phyloP scores from a whole-genome alignment of 2,113 vertebrate genomes.

The Clupea harengus region DNA sequence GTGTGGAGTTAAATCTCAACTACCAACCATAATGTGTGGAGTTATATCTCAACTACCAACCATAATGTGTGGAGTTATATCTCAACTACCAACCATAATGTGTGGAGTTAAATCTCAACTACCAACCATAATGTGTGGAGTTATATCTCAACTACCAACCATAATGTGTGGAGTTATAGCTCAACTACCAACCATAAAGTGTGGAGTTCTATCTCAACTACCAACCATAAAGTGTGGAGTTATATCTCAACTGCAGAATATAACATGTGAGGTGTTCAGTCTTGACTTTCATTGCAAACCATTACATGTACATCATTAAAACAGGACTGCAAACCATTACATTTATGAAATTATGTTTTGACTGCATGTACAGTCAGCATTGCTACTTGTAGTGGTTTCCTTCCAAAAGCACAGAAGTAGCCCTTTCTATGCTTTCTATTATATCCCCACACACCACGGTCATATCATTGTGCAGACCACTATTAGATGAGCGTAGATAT shows the following conservation, averaged over 20 bases:
- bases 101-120: neutral
- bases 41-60: too few relatives aligned
- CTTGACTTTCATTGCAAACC: conserved; percentile 7
- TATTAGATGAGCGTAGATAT: neutral
- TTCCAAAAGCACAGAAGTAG: neutral
- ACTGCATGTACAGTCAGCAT: neutral
- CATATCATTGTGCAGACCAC: neutral
- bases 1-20: neutral
- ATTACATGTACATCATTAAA: neutral
- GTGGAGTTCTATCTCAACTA: neutral
- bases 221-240: too few relatives aligned
- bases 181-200: neutral
- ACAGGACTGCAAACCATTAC: neutral
- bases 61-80: neutral
- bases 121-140: too few relatives aligned
- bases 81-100: neutral
- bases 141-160: neutral
- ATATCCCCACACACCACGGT: neutral
- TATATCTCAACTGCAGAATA: neutral
- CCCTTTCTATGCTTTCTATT: neutral
- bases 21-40: too few relatives aligned
- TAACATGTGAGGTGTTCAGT: conserved; percentile 37
- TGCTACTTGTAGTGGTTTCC: neutral
- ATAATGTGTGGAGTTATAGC: neutral
- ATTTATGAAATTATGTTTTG: too few relatives aligned